Evolutionary conservation across 1,140 invertebrate genomes (phyloP), one percentile per base, ranked within the genome.

Genomic region (Cotesia vestalis): DNA sequence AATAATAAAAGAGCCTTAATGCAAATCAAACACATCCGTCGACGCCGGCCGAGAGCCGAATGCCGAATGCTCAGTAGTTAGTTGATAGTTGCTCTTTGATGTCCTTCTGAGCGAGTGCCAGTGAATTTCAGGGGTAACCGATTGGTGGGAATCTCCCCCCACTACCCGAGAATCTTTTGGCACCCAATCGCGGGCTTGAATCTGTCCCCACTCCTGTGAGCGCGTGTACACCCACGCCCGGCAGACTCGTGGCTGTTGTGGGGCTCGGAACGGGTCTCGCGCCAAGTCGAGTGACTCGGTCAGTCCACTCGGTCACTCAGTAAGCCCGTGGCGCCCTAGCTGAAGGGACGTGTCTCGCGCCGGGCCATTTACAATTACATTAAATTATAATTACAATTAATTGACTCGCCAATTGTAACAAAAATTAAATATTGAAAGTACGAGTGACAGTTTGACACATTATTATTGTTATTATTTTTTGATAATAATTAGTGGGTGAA

Each of bases 211-310:
- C 76, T 71, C 8, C 60, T 14, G 34, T 62, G 11, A 17, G 3
- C 84, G 83, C 83, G 84, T 84, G 83, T 82, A 81, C 84, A 85
- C 84, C 84, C 84, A 85, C 84, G 84, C 83, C 80, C 76, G 75
- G 74, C 74, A 75, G 17, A 66, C 69, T 73, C 73, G 79, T 79
- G 77, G 73, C 27, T 27, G 27, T 27, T 27, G 27, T 27, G 27
- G 27, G 27, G 27, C 27, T 27, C 27, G 27, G 27, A 27, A 27
- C 27, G 27, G 64, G 74, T 71, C 69, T 75, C 27, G 63, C 52
- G 62, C 66, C n/a, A 46, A 66, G 71, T 61, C 71, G 27, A 27
- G 27, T 27, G 27, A 70, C 57, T 69, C 67, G 67, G 63, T 73
- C 78, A 77, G 74, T 77, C 76, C 79, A 77, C 75, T 82, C 82